These are phyloP conservation scores for Melinaea marsaeus DNA, from an alignment of 2,888 invertebrate species.

Conservation along the genomic window DNA sequence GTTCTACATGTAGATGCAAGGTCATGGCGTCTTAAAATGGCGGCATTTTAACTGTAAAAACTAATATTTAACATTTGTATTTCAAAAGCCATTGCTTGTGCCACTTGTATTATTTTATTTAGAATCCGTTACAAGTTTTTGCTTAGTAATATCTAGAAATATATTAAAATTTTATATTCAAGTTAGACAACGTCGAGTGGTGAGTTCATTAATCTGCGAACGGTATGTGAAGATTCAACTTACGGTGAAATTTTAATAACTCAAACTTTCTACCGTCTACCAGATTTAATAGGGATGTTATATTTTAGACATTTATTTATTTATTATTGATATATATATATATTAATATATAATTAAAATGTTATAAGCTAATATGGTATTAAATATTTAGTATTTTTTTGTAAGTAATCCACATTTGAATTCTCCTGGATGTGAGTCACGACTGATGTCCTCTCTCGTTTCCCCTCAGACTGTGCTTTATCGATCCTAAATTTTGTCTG, in stretches of 20 bases:
- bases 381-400: too few species aligned
- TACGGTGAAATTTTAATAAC: constrained; percentile 75
- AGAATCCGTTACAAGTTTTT: too few species aligned
- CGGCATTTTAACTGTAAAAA: background rate
- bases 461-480: constrained; percentile 41
- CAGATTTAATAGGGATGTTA: constrained; percentile 7
- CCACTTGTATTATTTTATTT: too few species aligned
- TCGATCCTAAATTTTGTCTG: constrained; percentile 39
- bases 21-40: constrained; percentile 38
- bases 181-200: constrained; percentile 46
- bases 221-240: constrained; percentile 49
- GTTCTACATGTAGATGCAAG: constrained; percentile 62
- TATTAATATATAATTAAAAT: background rate
- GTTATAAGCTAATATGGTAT: background rate
- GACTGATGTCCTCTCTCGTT: constrained; percentile 33
- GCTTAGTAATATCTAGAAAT: too few species aligned
- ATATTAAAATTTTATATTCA: constrained; percentile 40
- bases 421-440: too few species aligned
- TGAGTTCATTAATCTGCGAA: constrained; percentile 55
- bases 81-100: too few species aligned
- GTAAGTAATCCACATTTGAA: too few species aligned
- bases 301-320: background rate
- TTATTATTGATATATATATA: background rate
- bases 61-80: too few species aligned
- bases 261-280: constrained; percentile 63